Evolutionary conservation across 1,140 invertebrate genomes (phyloP), one percentile per base, ranked within the genome.

Genomic region (Ostrea edulis): DNA sequence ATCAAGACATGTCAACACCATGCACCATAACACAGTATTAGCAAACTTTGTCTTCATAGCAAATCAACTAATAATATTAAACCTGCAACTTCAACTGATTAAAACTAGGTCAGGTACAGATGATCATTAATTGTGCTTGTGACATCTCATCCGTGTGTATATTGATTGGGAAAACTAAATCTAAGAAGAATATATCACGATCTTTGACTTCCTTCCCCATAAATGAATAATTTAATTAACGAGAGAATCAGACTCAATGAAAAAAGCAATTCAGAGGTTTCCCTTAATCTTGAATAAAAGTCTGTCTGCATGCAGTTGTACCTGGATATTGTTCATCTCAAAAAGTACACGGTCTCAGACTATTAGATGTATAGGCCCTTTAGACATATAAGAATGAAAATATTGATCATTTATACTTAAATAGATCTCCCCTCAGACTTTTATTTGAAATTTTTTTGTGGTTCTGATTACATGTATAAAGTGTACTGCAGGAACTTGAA

Each of bases 211-310:
- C 12, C 68, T 77, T 77, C 68, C 12, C 8, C 12, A n/a, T n/a
- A n/a, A 25, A 77, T 77, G 29, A 77, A 77, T 77, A 77, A 77
- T 83, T 83, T 52, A 83, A 52, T 53, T 83, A 54, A 53, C 22
- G 44, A 83, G 7, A 52, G 82, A 54, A 83, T 83, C 52, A 53
- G 8, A 52, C 35, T 22, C 82, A 53, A 25, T 52, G 82, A 22
- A n/a, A n/a, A 29, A 53, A 35, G 71, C 44, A 81, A n/a, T n/a
- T 17, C 14, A 81, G 14, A 22, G 71, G 17, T 29, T 22, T 29
- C 71, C 44, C 12, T 29, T 14, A 44, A 44, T 62, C 55, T 58
- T 58, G 20, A 58, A 58, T 58, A 58, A 58, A 22, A 12, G 12
- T 8, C 68, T 77, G 22, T 44, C 25, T 81, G 22, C 71, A 81